Evolutionary conservation across 1,140 invertebrate genomes (phyloP).

Genomic region (Drosophila ironensis): DNA sequence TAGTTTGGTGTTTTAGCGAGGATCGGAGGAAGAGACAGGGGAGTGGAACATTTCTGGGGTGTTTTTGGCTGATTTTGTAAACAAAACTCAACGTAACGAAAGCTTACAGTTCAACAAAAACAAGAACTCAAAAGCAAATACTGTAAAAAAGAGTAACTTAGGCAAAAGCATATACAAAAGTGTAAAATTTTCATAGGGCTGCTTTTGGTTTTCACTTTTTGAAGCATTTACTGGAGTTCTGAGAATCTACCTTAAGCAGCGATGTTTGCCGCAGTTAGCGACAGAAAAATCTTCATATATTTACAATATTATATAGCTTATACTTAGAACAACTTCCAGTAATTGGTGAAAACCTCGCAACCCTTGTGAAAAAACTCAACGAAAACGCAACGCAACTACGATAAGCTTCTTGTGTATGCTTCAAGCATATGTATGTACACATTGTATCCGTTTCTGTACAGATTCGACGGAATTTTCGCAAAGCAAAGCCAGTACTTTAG

Average conservation of each 20-base stretch:
- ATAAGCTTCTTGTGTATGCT: slow-evolving; percentile 51
- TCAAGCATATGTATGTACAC: slow-evolving; percentile 8
- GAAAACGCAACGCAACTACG: slow-evolving; percentile 24
- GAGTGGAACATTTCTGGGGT: slow-evolving; percentile 16
- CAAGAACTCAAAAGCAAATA: background rate
- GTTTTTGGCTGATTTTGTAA: slow-evolving; percentile 7
- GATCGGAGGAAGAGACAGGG: slow-evolving; percentile 11
- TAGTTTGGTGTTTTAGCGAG: slow-evolving; percentile 41
- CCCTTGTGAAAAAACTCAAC: background rate
- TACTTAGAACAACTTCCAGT: no score
- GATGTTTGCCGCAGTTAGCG: no score
- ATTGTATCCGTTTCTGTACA: slow-evolving; percentile 36
- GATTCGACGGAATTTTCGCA: slow-evolving; percentile 33
- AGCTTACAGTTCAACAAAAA: background rate
- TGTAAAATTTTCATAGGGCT: background rate
- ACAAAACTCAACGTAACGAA: slow-evolving; percentile 18
- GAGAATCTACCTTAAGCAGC: no score
- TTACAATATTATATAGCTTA: no score
- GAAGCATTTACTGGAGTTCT: background rate
- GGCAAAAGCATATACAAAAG: slow-evolving; percentile 6
- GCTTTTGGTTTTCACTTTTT: background rate
- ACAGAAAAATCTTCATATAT: no score
- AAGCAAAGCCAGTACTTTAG: slow-evolving; percentile 53
- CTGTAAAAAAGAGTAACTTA: background rate
- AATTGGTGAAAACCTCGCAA: background rate